phyloP scores from a whole-genome alignment of 2,797 vertebrate species.

The Zalophus californianus region DNA sequence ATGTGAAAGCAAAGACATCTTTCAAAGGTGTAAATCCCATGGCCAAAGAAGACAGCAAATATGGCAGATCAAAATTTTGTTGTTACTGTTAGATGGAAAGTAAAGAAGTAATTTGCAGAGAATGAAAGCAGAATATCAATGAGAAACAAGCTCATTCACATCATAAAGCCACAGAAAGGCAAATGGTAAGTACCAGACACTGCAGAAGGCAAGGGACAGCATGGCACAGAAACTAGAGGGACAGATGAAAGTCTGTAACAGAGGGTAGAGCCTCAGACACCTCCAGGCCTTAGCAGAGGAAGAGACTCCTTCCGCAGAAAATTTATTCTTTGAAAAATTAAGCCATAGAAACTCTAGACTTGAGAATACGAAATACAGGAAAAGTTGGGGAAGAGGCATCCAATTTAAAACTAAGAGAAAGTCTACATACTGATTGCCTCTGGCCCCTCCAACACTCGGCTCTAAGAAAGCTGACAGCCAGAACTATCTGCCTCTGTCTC shows the following conservation, averaged over 20 bases:
- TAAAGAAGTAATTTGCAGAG: neutral
- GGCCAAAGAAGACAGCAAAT: neutral
- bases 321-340: neutral
- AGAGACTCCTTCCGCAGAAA: neutral
- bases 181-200: neutral
- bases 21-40: neutral
- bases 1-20: neutral
- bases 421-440: neutral
- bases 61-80: neutral
- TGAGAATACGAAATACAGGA: neutral
- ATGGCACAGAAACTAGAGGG: neutral
- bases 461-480: neutral
- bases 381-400: neutral
- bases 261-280: neutral
- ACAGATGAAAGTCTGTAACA: neutral
- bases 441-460: neutral
- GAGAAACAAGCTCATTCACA: neutral
- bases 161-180: neutral
- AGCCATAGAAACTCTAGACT: neutral
- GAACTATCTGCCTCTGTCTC: neutral
- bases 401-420: neutral
- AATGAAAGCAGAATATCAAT: neutral
- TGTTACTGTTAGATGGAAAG: neutral
- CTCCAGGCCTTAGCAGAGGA: neutral
- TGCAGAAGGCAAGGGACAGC: neutral